Conservation (phyloP, 2,888 invertebrate genomes). For the Heliconius aoede region DNA sequence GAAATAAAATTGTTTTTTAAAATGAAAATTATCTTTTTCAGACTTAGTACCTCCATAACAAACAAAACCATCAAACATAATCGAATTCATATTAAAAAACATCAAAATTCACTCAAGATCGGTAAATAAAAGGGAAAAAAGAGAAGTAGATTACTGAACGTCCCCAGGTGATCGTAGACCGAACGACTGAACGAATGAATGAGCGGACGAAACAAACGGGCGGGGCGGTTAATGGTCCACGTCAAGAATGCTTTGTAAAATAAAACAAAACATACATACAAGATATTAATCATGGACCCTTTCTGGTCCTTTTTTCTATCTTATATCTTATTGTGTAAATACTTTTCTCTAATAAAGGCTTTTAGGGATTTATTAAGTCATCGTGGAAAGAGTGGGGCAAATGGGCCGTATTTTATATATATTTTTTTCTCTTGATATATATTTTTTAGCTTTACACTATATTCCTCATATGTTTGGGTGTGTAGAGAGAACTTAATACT, state of each 20-base stretch:
- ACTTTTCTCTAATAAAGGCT: slow-evolving; percentile 24
- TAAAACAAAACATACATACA: slow-evolving; percentile 72
- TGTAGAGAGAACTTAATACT: too few relatives aligned
- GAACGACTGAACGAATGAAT: slow-evolving; percentile 54
- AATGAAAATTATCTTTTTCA: too few relatives aligned
- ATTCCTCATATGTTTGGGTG: too few relatives aligned
- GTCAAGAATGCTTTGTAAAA: slow-evolving; percentile 70
- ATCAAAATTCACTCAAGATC: slow-evolving; percentile 34
- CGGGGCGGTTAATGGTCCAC: slow-evolving; percentile 69
- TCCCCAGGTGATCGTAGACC: slow-evolving; percentile 76
- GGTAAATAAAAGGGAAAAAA: slow-evolving; percentile 49
- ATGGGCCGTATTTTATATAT: too few relatives aligned
- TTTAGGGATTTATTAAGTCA: slow-evolving; percentile 23
- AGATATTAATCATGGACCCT: slow-evolving; percentile 59
- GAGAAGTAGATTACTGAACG: slow-evolving; percentile 65
- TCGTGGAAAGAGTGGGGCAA: background rate
- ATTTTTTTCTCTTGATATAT: background rate
- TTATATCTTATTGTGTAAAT: slow-evolving; percentile 30
- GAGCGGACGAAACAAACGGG: slow-evolving; percentile 67
- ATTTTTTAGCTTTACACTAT: background rate
- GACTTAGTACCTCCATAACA: background rate
- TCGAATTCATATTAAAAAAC: slow-evolving; percentile 18
- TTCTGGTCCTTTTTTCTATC: slow-evolving; percentile 49
- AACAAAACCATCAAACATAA: slow-evolving; percentile 2
- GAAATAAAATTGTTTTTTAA: too few relatives aligned